A percentile compares a stretch with the other conserved stretches of the same genome.
phyloP scores from a whole-genome alignment of 2,113 vertebrate genomes.

The Castor canadensis region DNA sequence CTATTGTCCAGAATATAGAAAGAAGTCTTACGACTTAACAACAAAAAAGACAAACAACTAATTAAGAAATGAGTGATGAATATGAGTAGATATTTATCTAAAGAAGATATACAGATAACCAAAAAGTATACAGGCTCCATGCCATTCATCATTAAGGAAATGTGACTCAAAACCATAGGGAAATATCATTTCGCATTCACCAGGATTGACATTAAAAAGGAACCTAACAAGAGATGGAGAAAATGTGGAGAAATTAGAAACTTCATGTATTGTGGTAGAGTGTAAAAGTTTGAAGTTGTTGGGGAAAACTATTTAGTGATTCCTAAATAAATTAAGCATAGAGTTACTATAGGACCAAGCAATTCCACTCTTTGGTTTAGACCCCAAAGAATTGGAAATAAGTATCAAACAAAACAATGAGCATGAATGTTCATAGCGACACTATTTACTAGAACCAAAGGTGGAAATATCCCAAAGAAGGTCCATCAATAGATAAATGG shows the following conservation, averaged over 20 bases:
- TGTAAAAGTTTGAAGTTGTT: neutral
- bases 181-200: neutral
- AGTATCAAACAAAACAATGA: neutral
- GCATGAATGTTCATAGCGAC: neutral
- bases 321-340: neutral
- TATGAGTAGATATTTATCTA: too few relatives aligned
- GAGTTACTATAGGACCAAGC: too few relatives aligned
- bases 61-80: too few relatives aligned
- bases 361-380: neutral
- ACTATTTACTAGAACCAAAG: neutral
- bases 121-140: too few relatives aligned
- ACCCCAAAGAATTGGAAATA: neutral
- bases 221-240: neutral
- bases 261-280: neutral
- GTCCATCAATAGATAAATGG: too few relatives aligned
- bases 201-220: neutral
- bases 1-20: too few relatives aligned
- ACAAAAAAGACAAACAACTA: too few relatives aligned
- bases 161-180: neutral
- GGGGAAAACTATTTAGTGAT: neutral
- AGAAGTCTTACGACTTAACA: too few relatives aligned
- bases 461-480: neutral
- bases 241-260: neutral
- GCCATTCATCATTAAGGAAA: too few relatives aligned
- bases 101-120: too few relatives aligned